A percentile compares a stretch with the other conserved stretches of the same genome.
Conservation (phyloP, 2,888 invertebrate genomes). For the Drosophila nr. medialis region DNA sequence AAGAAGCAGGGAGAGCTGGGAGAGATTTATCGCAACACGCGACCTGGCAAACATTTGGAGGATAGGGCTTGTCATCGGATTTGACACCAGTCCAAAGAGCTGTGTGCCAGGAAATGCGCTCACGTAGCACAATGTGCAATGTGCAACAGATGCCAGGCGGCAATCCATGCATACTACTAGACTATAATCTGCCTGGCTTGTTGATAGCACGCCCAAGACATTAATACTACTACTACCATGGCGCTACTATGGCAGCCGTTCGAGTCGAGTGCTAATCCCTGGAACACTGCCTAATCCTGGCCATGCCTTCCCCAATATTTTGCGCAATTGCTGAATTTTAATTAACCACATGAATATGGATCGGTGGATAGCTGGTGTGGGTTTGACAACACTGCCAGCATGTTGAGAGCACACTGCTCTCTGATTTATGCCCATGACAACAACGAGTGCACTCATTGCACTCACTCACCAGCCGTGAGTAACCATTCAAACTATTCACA, state of each 20-base stretch:
- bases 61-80: conserved; percentile 50
- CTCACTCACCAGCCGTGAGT: not conserved
- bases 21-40: conserved; percentile 58
- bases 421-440: conserved; percentile 48
- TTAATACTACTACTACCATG: conserved; percentile 30
- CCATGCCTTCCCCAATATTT: not conserved
- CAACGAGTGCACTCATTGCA: conserved; percentile 20
- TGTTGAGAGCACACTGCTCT: conserved; percentile 1
- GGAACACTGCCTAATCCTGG: conserved; percentile 58
- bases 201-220: conserved; percentile 58
- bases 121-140: conserved; percentile 68
- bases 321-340: conserved; percentile 65
- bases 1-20: conserved; percentile 19
- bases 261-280: conserved; percentile 36
- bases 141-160: conserved; percentile 61
- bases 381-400: conserved; percentile 19
- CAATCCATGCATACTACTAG: conserved; percentile 32
- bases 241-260: not conserved
- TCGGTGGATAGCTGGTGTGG: conserved; percentile 2
- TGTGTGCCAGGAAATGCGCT: conserved; percentile 54
- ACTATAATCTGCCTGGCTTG: conserved; percentile 52
- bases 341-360: conserved; percentile 66
- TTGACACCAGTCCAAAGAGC: conserved; percentile 44
- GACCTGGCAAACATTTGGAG: conserved; percentile 52
- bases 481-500: conserved; percentile 64